phyloP scores from a whole-genome alignment of 2,888 invertebrate genomes.

The Podotricha telesiphe region DNA sequence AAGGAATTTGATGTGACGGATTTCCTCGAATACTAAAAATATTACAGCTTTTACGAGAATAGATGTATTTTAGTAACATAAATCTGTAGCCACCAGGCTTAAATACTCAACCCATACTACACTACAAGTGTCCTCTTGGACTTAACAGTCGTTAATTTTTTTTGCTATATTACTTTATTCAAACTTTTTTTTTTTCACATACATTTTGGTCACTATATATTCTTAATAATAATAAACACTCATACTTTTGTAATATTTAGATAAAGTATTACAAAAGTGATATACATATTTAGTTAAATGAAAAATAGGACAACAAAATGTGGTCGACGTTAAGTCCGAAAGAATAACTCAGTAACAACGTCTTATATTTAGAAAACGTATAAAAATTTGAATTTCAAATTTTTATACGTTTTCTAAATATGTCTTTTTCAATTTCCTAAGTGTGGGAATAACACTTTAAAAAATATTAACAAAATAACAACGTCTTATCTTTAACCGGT shows the following conservation, averaged over 20 bases:
- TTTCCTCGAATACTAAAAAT: constrained; percentile 9
- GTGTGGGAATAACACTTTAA: too few relatives aligned
- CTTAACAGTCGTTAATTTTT: neutral
- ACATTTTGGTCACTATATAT: neutral
- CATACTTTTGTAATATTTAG: too few relatives aligned
- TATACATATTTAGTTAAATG: neutral
- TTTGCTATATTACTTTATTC: neutral
- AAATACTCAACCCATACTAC: neutral
- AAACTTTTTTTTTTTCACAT: too few relatives aligned
- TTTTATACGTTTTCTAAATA: too few relatives aligned
- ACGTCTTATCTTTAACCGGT: constrained; percentile 20
- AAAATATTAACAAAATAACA: neutral
- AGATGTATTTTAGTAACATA: neutral
- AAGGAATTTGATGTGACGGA: constrained; percentile 1
- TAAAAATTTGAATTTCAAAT: too few relatives aligned
- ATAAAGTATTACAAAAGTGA: neutral
- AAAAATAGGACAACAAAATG: neutral
- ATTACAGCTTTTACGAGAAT: neutral
- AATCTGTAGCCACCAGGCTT: neutral
- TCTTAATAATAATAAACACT: neutral
- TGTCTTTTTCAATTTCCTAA: too few relatives aligned
- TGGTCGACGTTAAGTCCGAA: neutral
- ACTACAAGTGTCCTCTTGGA: neutral
- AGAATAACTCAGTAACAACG: neutral
- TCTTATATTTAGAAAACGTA: constrained; percentile 26